Base-by-base conservation (phyloP, 1,140 invertebrate species). In the Hetaerina americana region DNA sequence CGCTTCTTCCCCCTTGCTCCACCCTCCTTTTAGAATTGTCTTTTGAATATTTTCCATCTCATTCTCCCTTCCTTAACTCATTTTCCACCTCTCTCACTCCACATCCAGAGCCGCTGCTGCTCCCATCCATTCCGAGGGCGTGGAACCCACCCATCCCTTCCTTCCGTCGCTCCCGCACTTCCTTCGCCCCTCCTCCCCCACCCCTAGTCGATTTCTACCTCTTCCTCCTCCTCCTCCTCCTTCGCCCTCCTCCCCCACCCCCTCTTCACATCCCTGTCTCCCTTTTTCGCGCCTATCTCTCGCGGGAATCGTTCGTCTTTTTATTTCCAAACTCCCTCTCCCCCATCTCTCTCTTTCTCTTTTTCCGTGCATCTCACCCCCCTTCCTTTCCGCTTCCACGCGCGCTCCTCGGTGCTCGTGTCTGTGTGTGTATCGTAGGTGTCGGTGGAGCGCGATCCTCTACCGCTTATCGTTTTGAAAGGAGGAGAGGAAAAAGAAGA, bases 41-140 rank as follows among this genome's bases (percentile, higher is more conserved):
- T n/a, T n/a, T 26, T 73, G 70, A 71, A 73, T 71, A 73, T 74
- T 74, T 73, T 72, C 72, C 68, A 28, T 73, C 70, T 73, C 70
- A 69, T 74, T 74, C 72, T 15, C 22, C 66, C 69, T 72, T 74
- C 69, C 70, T 74, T 70, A 71, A 71, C 70, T 71, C 70, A 70
- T 71, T 73, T 69, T 73, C 28, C 69, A 24, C n/a, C 69, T 29
- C 12, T 24, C 69, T 73, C 26, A n/a, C 24, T 68, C 25, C 18
- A 10, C 27, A 66, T 66, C 31, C 57, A 66, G 40, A 29, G 27
- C 29, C 25, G 72, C 70, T 73, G 40, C 66, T 68, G n/a, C n/a
- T n/a, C n/a, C n/a, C n/a, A n/a, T 26, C 49, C 49, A 57, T 57
- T 22, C 22, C 49, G 22, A 57, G 22, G 49, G 12, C 49, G 22